Evolutionary conservation across 2,113 vertebrate genomes (phyloP), one percentile per base, ranked within the genome.

Genomic region (Probosciger aterrimus): DNA sequence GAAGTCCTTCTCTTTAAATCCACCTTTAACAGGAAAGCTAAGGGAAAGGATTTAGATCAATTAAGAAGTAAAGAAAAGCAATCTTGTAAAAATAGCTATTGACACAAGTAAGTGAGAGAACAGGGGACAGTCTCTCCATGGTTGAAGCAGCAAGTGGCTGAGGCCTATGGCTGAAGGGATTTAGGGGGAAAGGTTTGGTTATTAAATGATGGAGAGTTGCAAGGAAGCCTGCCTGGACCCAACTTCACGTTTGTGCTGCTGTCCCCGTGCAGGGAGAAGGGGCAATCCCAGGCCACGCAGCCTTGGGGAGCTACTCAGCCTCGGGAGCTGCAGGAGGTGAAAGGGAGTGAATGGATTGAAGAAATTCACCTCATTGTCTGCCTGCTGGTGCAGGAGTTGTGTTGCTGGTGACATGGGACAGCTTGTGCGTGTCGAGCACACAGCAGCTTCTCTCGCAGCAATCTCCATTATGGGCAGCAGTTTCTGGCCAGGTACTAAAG

Each of bases 31-130:
- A 97, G 96, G 97, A 97, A 96, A 96, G 95, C 65, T 30, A 75
- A 95, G 94, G 95, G 95, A 93, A 96, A 96, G 97, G 97, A 97
- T 97, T 97, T 97, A 94, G 60, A 87, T 96, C 97, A 97, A 97
- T 97, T 97, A 97, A 97, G 77, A 84, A 91, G 91, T 90, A 79
- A 96, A 90, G 90, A 96, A 96, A 92, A 90, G 63, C 83, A 94
- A 52, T 82, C 59, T 80, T 71, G 87, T 95, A 96, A 96, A 96
- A 97, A 95, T 92, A 97, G 91, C 81, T 92, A 10, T 92, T 93
- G 88, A 88, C 74, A 94, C 77, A 92, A 91, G 86, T 62, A 57
- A 79, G 81, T 7, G n/a, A 27, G 77, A 77, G 83, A 91, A 87
- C 47, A 74, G 76, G 86, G 81, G 49, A 30, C 91, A 81, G 65